A percentile compares a stretch with the other conserved stretches of the same genome.
Evolutionary conservation across 2,888 invertebrate genomes (phyloP).

Genomic region (Neelides folsomi): DNA sequence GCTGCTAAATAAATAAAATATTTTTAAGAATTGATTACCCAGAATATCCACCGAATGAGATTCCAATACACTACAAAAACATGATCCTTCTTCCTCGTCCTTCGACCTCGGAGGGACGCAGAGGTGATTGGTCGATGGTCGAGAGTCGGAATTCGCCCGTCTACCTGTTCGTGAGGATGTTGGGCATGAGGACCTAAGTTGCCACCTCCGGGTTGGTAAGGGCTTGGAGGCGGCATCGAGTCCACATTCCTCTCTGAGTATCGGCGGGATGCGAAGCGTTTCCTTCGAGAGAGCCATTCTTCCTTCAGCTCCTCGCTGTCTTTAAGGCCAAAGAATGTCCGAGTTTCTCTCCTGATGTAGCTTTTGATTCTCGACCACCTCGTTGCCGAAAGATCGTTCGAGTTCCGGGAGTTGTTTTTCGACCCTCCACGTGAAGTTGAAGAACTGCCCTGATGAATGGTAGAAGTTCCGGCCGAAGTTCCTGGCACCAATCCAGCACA

Average conservation of each 20-base stretch:
- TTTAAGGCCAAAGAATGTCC: slow-evolving; percentile 24
- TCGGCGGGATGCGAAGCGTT: slow-evolving; percentile 29
- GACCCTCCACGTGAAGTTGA: too few species aligned
- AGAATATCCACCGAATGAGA: slow-evolving; percentile 31
- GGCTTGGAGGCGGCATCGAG: slow-evolving; percentile 33
- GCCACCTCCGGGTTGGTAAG: slow-evolving; percentile 26
- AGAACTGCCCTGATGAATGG: too few species aligned
- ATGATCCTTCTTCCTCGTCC: slow-evolving; percentile 33
- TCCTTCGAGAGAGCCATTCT: slow-evolving; percentile 31
- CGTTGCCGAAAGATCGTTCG: not conserved
- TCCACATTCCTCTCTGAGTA: slow-evolving; percentile 33
- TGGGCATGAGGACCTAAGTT: slow-evolving; percentile 8
- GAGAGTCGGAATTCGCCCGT: slow-evolving; percentile 20
- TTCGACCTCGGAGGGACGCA: slow-evolving; percentile 14
- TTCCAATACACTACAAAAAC: slow-evolving; percentile 33
- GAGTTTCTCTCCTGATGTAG: slow-evolving; percentile 29
- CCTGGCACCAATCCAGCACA: too few species aligned
- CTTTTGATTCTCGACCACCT: slow-evolving; percentile 28
- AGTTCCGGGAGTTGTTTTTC: too few species aligned
- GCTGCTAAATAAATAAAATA: too few species aligned
- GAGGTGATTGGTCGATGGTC: slow-evolving; percentile 19
- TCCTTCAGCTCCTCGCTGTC: slow-evolving; percentile 20
- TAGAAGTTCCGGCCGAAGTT: too few species aligned
- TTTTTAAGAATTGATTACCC: too few species aligned
- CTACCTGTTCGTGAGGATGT: slow-evolving; percentile 19